Conservation (phyloP, 2,797 vertebrate genomes). For the Paramormyrops hopkinsi region DNA sequence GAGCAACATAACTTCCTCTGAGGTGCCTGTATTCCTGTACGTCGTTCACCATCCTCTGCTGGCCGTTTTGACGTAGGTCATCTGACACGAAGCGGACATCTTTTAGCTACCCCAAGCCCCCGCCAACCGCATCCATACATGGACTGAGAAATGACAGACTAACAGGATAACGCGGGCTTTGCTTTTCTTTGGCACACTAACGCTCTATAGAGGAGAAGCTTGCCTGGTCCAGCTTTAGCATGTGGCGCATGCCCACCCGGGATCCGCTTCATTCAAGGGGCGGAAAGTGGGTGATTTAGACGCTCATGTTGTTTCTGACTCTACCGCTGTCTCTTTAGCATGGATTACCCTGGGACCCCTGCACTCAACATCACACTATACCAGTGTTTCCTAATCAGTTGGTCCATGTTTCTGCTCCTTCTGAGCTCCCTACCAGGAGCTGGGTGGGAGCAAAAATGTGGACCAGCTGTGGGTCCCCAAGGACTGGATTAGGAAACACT, state of each 20-base stretch:
- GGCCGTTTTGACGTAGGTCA: not conserved
- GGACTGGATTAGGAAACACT: not conserved
- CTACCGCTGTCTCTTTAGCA: not conserved
- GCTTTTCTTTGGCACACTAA: not conserved
- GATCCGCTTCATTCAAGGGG: slow-evolving; percentile 29
- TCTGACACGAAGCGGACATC: not conserved
- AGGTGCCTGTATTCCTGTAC: not conserved
- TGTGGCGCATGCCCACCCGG: slow-evolving; percentile 49
- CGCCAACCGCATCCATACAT: not conserved
- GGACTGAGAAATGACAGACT: not conserved
- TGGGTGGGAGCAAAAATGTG: not conserved
- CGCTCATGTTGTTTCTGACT: not conserved
- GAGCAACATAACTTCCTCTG: not conserved
- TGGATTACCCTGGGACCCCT: not conserved
- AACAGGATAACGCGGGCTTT: slow-evolving; percentile 10
- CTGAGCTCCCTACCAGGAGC: not conserved
- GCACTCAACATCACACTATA: not conserved
- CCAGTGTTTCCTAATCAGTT: not conserved
- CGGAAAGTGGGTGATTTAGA: slow-evolving; percentile 18
- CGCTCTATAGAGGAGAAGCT: slow-evolving; percentile 12
- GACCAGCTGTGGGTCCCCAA: not conserved
- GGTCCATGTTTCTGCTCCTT: not conserved
- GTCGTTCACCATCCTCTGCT: not conserved
- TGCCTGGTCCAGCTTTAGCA: slow-evolving; percentile 45
- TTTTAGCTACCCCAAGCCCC: not conserved